Evolutionary conservation across 2,113 vertebrate species (phyloP).

Genomic region (Clarias gariepinus): DNA sequence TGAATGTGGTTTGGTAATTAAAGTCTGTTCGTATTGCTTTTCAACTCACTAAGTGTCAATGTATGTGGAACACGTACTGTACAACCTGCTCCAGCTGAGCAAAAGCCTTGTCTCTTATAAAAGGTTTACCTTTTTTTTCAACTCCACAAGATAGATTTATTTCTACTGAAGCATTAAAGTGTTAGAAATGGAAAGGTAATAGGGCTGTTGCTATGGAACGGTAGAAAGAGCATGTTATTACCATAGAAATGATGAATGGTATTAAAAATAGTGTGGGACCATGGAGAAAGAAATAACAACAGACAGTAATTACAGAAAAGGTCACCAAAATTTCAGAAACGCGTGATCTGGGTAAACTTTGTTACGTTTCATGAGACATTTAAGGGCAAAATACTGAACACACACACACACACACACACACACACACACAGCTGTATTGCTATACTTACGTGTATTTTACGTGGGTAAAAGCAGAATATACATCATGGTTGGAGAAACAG

Average conservation of each 20-base stretch:
- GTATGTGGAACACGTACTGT: slow-evolving; percentile 15
- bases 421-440: neutral
- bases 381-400: neutral
- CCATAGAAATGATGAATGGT: slow-evolving; percentile 46
- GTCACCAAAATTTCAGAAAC: neutral
- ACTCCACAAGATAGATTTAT: slow-evolving; percentile 22
- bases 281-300: slow-evolving; percentile 23
- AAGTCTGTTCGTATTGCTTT: neutral
- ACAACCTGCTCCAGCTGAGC: neutral
- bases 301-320: slow-evolving; percentile 10
- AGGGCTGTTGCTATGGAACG: slow-evolving; percentile 37
- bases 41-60: neutral
- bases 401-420: too few relatives aligned
- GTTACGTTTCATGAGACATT: neutral
- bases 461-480: neutral
- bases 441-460: too few relatives aligned
- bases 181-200: slow-evolving; percentile 41
- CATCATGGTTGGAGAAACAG: slow-evolving; percentile 1
- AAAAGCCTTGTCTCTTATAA: neutral
- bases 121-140: slow-evolving; percentile 9
- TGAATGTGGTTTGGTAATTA: slow-evolving; percentile 3
- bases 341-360: neutral
- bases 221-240: slow-evolving; percentile 38
- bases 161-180: slow-evolving; percentile 43
- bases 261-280: slow-evolving; percentile 31